A percentile compares a stretch with the other conserved stretches of the same genome.
These are phyloP conservation scores for Paracyclopina nana DNA, from an alignment of 1,140 invertebrate genomes.

Conservation along the genomic window DNA sequence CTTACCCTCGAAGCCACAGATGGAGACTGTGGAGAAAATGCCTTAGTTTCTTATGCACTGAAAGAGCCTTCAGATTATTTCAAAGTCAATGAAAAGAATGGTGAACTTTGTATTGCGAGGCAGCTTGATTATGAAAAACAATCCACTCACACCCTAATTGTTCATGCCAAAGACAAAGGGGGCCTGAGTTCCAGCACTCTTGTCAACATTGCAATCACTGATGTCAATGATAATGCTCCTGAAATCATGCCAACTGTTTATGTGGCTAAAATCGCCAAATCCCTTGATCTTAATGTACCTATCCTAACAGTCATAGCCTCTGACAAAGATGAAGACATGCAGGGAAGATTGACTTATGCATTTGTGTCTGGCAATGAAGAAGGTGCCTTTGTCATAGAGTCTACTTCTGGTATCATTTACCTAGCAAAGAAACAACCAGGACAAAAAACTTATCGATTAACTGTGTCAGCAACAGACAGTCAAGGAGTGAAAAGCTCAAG, in stretches of 20 bases:
- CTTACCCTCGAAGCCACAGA: conserved; percentile 86
- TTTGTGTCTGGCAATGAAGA: conserved; percentile 56
- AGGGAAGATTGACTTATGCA: conserved; percentile 62
- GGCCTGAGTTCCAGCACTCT: conserved; percentile 76
- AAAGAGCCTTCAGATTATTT: conserved; percentile 46
- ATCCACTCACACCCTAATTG: too few relatives aligned
- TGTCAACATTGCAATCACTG: conserved; percentile 68
- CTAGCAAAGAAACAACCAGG: neutral
- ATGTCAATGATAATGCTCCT: conserved; percentile 84
- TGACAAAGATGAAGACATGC: conserved; percentile 62
- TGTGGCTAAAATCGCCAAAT: conserved; percentile 3
- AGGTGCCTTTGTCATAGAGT: neutral
- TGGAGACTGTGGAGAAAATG: conserved; percentile 81
- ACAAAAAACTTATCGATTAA: neutral
- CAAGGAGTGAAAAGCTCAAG: neutral
- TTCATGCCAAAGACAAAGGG: conserved; percentile 43
- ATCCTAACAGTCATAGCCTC: conserved; percentile 44
- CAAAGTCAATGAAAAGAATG: too few relatives aligned
- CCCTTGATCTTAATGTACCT: neutral
- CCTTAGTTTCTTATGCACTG: conserved; percentile 78
- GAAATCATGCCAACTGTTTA: conserved; percentile 45
- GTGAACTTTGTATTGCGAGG: too few relatives aligned
- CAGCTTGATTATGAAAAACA: too few relatives aligned
- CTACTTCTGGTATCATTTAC: neutral
- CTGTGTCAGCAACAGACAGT: neutral